Evolutionary conservation across 2,888 invertebrate species (phyloP), one percentile per base, ranked within the genome.

Genomic region (Drosophila peninsularis): DNA sequence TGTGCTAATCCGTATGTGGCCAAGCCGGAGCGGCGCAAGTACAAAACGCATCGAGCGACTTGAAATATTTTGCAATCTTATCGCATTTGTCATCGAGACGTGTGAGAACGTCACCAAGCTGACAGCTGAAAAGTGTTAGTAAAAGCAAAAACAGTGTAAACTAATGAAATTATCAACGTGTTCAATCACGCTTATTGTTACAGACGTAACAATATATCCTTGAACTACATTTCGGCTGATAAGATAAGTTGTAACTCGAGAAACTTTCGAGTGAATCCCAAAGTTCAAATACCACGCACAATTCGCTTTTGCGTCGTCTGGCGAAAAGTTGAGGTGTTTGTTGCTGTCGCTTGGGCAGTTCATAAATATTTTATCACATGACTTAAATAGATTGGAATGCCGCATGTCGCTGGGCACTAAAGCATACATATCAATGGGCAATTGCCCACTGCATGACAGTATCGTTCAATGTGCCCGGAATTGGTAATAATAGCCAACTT

Each of bases 351-450:
- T 41, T 60, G 39, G 41, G 53, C 62, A 53, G 50, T 69, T 65
- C 47, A 69, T 75, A 81, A 74, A 75, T 79, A 78, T 69, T 75
- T 75, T 86, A 80, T 81, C 78, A 70, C 55, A 86, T 90, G 89
- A 90, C 84, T 84, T 81, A 80, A 88, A 75, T 71, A 66, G 75
- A 75, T 80, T 84, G 90, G 90, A 89, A 90, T 90, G 81, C 60
- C 71, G 47, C 30, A 47, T 47, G 30, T 47, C 32, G 32, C 5
- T 47, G 45, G 45, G 44, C 42, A 34, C 44, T 37, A 44, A 62
- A 37, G 53, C 30, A 11, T 30, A n/a, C 52, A 37, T 52, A 32
- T 37, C 36, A 24, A 36, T 45, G 63, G 69, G 50, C 62, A 57
- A 75, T 65, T 36, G 74, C 54, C 62, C 27, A 45, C 27, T 30